These are phyloP conservation scores for Carposina sasakii DNA, from an alignment of 1,140 invertebrate species.

Conservation along the genomic window DNA sequence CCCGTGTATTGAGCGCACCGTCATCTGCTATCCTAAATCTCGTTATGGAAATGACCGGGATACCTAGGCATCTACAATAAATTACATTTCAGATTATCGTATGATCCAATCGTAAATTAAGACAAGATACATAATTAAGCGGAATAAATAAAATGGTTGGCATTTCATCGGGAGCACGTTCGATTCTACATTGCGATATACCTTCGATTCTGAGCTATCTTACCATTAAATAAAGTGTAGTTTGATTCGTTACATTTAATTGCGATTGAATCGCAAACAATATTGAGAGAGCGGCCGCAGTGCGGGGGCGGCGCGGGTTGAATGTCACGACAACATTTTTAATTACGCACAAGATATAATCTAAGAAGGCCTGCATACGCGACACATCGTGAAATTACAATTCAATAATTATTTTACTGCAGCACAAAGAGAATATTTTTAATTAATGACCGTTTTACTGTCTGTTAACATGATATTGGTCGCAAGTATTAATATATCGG, in stretches of 20 bases:
- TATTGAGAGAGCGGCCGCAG: slow-evolving; percentile 64
- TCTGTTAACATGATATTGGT: slow-evolving; percentile 22
- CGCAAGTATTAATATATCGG: background rate
- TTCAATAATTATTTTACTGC: slow-evolving; percentile 59
- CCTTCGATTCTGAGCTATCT: slow-evolving; percentile 66
- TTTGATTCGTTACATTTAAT: slow-evolving; percentile 69
- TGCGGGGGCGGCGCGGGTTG: slow-evolving; percentile 63
- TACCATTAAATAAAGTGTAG: slow-evolving; percentile 66
- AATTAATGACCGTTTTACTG: slow-evolving; percentile 41
- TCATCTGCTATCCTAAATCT: slow-evolving; percentile 67
- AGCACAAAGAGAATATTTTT: slow-evolving; percentile 33
- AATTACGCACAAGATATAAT: slow-evolving; percentile 69
- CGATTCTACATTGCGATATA: slow-evolving; percentile 54
- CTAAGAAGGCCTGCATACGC: slow-evolving; percentile 61
- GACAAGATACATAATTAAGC: slow-evolving; percentile 73
- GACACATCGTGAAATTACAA: slow-evolving; percentile 63
- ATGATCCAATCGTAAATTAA: slow-evolving; percentile 73
- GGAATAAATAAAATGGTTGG: slow-evolving; percentile 72
- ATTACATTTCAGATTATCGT: slow-evolving; percentile 70
- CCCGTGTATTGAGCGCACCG: slow-evolving; percentile 37
- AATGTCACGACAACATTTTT: slow-evolving; percentile 73
- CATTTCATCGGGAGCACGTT: slow-evolving; percentile 70
- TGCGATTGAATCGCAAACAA: slow-evolving; percentile 70
- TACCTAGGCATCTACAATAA: slow-evolving; percentile 69
- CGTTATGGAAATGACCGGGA: slow-evolving; percentile 65